Evolutionary conservation across 2,888 invertebrate species (phyloP).

Genomic region (Vandiemenella viatica): DNA sequence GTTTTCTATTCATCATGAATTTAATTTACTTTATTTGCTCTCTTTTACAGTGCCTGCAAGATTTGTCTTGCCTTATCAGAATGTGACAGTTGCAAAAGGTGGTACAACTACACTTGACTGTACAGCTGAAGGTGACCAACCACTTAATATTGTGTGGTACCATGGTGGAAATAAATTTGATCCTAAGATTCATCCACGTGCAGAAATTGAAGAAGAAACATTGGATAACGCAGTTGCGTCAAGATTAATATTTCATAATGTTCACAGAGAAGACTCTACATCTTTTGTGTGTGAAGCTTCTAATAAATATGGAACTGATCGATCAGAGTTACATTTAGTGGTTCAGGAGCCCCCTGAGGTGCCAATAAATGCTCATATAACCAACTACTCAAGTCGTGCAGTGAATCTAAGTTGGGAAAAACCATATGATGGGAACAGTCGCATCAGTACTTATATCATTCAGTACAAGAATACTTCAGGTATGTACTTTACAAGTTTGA

Average conservation of each 20-base stretch:
- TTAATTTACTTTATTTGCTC: too few species aligned
- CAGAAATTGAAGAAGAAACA: slow-evolving; percentile 3
- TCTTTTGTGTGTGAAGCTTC: slow-evolving; percentile 28
- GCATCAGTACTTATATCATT: slow-evolving; percentile 23
- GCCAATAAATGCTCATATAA: slow-evolving; percentile 23
- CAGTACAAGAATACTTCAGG: slow-evolving; percentile 24
- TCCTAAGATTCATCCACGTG: slow-evolving; percentile 4
- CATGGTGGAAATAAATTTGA: slow-evolving; percentile 14
- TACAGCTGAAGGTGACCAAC: slow-evolving; percentile 21
- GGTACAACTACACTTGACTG: slow-evolving; percentile 20
- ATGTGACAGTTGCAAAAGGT: slow-evolving; percentile 19
- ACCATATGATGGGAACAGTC: slow-evolving; percentile 27
- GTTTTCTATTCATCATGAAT: too few species aligned
- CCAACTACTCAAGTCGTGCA: slow-evolving; percentile 23
- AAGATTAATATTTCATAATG: slow-evolving; percentile 11
- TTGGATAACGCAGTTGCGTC: slow-evolving; percentile 26
- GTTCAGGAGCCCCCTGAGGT: slow-evolving; percentile 27
- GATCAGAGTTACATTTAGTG: slow-evolving; percentile 11
- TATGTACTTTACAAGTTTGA: neutral
- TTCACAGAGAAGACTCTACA: slow-evolving; percentile 12
- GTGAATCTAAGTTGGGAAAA: slow-evolving; percentile 25
- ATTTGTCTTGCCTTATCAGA: slow-evolving; percentile 18
- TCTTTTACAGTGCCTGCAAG: slow-evolving; percentile 18
- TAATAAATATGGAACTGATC: slow-evolving; percentile 29
- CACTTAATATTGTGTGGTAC: slow-evolving; percentile 21